Conservation (phyloP, 2,113 vertebrate species). For the Chrysemys picta region DNA sequence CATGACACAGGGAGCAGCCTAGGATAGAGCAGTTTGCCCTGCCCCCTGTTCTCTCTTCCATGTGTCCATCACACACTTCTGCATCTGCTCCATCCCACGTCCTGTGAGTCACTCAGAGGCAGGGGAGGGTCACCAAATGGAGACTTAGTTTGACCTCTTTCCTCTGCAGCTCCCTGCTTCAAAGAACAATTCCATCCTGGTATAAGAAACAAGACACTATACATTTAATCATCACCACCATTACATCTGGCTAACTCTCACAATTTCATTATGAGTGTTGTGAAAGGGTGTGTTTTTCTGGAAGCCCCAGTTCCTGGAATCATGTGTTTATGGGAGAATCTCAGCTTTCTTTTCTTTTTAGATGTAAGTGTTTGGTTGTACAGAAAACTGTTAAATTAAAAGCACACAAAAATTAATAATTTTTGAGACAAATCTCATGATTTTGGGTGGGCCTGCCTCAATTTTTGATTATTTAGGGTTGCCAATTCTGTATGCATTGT, state of each 20-base stretch:
- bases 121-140: not conserved
- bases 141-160: not conserved
- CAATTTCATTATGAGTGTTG: not conserved
- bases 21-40: not conserved
- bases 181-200: not conserved
- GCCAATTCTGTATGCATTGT: not conserved
- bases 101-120: not conserved
- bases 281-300: not conserved
- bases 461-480: rapidly evolving
- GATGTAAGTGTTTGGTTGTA: not conserved
- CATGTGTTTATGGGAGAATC: not conserved
- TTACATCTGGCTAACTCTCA: not conserved
- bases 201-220: not conserved
- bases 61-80: rapidly evolving
- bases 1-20: too few relatives aligned
- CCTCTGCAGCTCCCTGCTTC: not conserved
- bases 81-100: not conserved
- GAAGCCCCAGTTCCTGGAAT: not conserved
- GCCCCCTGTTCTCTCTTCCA: not conserved
- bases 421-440: not conserved
- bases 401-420: not conserved
- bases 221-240: not conserved
- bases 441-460: not conserved
- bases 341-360: not conserved
- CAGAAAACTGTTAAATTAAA: not conserved